Percentiles rank a stretch among this genome's conserved stretches.
Conservation (phyloP, 2,888 invertebrate genomes). For the Ennomos fuscantarius region DNA sequence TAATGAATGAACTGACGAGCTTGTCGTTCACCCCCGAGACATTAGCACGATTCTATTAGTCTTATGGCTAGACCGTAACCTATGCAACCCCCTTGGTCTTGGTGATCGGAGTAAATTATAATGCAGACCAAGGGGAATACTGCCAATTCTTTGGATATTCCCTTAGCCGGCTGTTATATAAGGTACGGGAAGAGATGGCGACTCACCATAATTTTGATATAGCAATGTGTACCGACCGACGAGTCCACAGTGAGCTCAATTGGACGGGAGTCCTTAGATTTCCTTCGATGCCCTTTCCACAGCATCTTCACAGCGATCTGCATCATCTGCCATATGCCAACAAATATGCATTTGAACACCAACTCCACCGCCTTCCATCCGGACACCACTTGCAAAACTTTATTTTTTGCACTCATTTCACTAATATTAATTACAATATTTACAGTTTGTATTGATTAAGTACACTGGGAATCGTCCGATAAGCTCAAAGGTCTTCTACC, state of each 20-base stretch:
- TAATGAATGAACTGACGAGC: too few species aligned
- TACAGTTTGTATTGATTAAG: conserved; percentile 16
- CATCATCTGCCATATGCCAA: conserved; percentile 72
- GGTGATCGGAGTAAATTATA: too few species aligned
- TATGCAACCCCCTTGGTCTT: too few species aligned
- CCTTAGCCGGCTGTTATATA: too few species aligned
- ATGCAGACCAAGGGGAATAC: too few species aligned
- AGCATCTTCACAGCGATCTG: conserved; percentile 65
- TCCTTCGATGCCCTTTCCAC: conserved; percentile 74
- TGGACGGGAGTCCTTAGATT: conserved; percentile 53
- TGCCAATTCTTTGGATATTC: too few species aligned
- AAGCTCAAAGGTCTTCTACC: conserved; percentile 59
- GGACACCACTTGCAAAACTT: conserved; percentile 64
- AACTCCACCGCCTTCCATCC: conserved; percentile 74
- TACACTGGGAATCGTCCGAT: conserved; percentile 37
- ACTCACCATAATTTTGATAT: conserved; percentile 77
- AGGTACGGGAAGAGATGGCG: too few species aligned
- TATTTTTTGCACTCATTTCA: conserved; percentile 62
- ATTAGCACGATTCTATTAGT: too few species aligned
- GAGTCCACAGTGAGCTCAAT: conserved; percentile 74
- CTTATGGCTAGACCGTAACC: too few species aligned
- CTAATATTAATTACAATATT: conserved; percentile 13
- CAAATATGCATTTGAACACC: conserved; percentile 62
- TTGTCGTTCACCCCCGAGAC: too few species aligned
- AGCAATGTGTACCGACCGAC: conserved; percentile 75